Evolutionary conservation across 2,888 invertebrate genomes (phyloP).

Genomic region (Quadroppia sp.): DNA sequence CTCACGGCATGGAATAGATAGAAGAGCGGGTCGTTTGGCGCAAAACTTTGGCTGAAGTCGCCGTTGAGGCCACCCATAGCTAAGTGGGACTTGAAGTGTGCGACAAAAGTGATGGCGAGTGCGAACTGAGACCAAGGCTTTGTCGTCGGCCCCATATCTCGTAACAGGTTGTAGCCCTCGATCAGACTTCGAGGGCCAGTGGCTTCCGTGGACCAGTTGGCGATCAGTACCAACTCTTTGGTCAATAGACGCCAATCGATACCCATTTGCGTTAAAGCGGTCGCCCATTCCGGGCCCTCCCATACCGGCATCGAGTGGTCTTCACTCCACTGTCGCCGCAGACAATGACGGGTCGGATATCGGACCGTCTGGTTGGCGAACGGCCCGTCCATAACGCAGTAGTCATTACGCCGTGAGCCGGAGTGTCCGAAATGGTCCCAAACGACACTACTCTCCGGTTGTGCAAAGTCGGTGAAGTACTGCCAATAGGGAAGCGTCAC

Average conservation of each 20-base stretch:
- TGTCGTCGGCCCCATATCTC: no score
- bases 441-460: not conserved
- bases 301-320: not conserved
- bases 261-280: not conserved
- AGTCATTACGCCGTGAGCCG: not conserved
- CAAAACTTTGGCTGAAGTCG: no score
- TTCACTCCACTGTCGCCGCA: not conserved
- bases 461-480: not conserved
- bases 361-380: not conserved
- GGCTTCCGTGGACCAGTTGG: not conserved
- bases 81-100: no score
- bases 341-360: not conserved
- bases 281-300: not conserved
- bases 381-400: constrained; percentile 1
- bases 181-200: not conserved
- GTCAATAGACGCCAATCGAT: not conserved
- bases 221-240: not conserved
- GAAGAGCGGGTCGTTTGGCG: no score
- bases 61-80: no score
- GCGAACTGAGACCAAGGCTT: no score
- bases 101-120: no score
- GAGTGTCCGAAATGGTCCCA: constrained; percentile 12
- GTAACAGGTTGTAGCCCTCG: no score
- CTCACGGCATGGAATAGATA: no score
- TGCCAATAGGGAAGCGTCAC: constrained; percentile 4